Base-by-base conservation (phyloP, 2,888 invertebrate species). In the Zygogramma bicolorata region DNA sequence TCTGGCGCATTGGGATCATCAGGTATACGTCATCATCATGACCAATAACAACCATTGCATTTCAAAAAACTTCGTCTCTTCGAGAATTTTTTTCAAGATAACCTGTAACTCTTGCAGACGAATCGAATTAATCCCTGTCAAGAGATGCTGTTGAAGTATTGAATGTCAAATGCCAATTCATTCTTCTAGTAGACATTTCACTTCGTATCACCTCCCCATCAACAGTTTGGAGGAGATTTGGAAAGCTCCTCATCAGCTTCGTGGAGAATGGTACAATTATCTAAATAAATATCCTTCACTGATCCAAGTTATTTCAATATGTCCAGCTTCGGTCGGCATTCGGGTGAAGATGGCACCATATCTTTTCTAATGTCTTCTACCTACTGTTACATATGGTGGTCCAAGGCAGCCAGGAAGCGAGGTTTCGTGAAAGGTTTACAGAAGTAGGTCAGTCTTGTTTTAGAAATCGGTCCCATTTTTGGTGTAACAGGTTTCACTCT, bases 71-170 rank as follows among this genome's bases (percentile, higher is more conserved):
- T 69, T 38, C 34, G 34, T 34, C 34, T 10, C 34, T 6, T 34
- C 8, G 34, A 34, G 6, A 34, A 10, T 42, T 68, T 58, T 31
- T 31, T 46, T 69, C 27, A 46, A 27, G 40, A 69, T 49, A 62
- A 49, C 63, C 20, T 63, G 49, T 7, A 69, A 20, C 15, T 29
- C 18, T 34, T 69, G n/a, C 58, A 20, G n/a, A 69, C 63, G 2
- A 29, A 46, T n/a, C 62, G 5, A 27, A 69, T 69, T 42, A 69
- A 63, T 10, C 69, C n/a, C 20, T 69, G 62, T 63, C 62, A 69
- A 34, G 25, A n/a, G 62, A 58, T 7, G 25, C 57, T 18, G 34
- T 18, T 20, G 69, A 63, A 13, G 61, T 59, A 22, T 49, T 69
- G 34, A 69, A 69, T n/a, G n/a, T n/a, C n/a, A n/a, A n/a, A 18